Evolutionary conservation across 2,797 vertebrate genomes (phyloP).

Genomic region (Peromyscus aztecus): DNA sequence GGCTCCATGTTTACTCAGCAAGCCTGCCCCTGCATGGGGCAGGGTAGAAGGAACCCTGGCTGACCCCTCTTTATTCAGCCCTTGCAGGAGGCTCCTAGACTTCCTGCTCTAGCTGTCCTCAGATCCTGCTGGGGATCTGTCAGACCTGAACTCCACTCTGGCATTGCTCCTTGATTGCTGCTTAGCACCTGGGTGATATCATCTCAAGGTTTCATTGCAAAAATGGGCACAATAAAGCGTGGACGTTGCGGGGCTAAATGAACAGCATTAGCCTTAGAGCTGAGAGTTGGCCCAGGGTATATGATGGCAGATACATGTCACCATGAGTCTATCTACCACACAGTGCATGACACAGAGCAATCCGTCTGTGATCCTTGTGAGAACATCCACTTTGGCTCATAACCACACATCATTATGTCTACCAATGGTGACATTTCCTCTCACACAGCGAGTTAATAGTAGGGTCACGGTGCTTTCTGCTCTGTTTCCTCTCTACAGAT

Average conservation of each 20-base stretch:
- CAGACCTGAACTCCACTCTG: background rate
- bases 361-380: background rate
- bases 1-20: background rate
- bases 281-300: too few species aligned
- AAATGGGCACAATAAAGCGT: background rate
- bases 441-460: background rate
- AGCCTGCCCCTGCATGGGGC: background rate
- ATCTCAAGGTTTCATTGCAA: background rate
- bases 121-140: background rate
- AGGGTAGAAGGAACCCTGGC: background rate
- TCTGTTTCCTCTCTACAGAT: background rate
- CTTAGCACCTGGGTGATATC: fast-evolving
- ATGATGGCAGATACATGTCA: background rate
- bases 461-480: background rate
- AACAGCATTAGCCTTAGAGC: background rate
- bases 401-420: background rate
- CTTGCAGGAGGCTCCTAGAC: background rate
- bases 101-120: background rate
- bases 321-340: background rate
- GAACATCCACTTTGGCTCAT: background rate
- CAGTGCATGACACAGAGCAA: background rate
- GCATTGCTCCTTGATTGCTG: background rate
- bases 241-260: too few species aligned
- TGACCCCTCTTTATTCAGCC: background rate
- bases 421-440: background rate